Evolutionary conservation across 2,888 invertebrate genomes (phyloP).

Genomic region (Drosophila kambysellisi): DNA sequence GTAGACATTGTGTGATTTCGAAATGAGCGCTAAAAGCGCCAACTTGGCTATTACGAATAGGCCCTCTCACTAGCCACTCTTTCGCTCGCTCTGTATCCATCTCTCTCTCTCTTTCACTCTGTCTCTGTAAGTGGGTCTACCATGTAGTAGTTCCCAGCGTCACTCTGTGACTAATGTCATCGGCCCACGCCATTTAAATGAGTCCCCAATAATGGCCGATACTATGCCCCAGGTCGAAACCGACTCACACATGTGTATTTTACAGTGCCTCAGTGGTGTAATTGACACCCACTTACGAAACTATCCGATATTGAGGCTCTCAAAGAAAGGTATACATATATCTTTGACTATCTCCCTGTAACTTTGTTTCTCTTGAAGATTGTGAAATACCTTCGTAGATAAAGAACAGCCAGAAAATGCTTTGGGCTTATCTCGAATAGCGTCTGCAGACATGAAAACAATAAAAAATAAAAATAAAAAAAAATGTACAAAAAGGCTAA

Average conservation of each 20-base stretch:
- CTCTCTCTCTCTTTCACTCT: not conserved
- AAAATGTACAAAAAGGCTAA: conserved; percentile 10
- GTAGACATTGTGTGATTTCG: conserved; percentile 82
- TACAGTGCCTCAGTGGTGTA: conserved; percentile 52
- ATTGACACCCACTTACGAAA: conserved; percentile 80
- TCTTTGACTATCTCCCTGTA: conserved; percentile 26
- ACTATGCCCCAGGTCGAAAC: conserved; percentile 42
- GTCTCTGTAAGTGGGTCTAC: conserved; percentile 43
- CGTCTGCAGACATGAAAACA: conserved; percentile 47
- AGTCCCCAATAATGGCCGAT: conserved; percentile 31
- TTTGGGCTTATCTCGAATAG: conserved; percentile 63
- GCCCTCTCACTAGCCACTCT: not conserved
- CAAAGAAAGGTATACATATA: conserved; percentile 42
- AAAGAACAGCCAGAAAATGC: conserved; percentile 49
- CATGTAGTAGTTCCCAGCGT: conserved; percentile 43
- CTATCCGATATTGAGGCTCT: conserved; percentile 44
- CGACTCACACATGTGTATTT: not conserved
- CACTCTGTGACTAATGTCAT: conserved; percentile 72
- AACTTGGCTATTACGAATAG: conserved; percentile 45
- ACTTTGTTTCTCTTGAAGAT: conserved; percentile 20
- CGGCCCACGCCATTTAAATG: conserved; percentile 68
- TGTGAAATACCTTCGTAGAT: conserved; percentile 63
- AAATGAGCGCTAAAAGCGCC: conserved; percentile 67
- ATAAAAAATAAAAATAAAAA: conserved; percentile 18
- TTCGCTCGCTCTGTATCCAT: not conserved